Percentiles rank a stretch among this genome's conserved stretches.
Evolutionary conservation across 2,888 invertebrate species (phyloP).

Genomic region (Spodoptera picta): DNA sequence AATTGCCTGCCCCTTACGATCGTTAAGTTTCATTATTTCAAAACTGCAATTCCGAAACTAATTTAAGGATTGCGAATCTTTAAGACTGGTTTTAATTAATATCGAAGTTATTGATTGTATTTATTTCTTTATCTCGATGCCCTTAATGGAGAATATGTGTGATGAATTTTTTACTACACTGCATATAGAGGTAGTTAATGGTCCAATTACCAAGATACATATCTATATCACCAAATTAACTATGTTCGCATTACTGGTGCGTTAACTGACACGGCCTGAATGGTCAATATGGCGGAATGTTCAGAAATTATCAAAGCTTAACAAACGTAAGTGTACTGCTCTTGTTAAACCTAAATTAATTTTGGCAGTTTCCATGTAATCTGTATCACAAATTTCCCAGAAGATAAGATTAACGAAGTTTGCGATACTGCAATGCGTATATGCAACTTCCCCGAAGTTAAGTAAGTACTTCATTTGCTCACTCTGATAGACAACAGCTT

Average conservation of each 20-base stretch:
- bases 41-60: conserved; percentile 30
- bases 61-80: conserved; percentile 14
- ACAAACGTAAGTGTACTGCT: neutral
- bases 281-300: conserved; percentile 48
- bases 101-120: no score
- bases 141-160: no score
- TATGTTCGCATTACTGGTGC: conserved; percentile 58
- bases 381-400: no score
- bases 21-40: conserved; percentile 58
- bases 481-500: no score
- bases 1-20: conserved; percentile 62
- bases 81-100: neutral
- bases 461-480: no score
- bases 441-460: no score
- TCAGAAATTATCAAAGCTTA: conserved; percentile 40
- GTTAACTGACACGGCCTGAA: conserved; percentile 58
- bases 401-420: no score
- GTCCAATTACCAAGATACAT: conserved; percentile 53
- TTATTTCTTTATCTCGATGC: no score
- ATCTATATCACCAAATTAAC: conserved; percentile 59
- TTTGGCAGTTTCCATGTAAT: no score
- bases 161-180: neutral
- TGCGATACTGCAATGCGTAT: no score
- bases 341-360: neutral
- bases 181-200: conserved; percentile 1